Percentiles rank a stretch among this genome's conserved stretches.
These are phyloP conservation scores for Condylura cristata DNA, from an alignment of 2,113 vertebrate species.

Conservation along the genomic window DNA sequence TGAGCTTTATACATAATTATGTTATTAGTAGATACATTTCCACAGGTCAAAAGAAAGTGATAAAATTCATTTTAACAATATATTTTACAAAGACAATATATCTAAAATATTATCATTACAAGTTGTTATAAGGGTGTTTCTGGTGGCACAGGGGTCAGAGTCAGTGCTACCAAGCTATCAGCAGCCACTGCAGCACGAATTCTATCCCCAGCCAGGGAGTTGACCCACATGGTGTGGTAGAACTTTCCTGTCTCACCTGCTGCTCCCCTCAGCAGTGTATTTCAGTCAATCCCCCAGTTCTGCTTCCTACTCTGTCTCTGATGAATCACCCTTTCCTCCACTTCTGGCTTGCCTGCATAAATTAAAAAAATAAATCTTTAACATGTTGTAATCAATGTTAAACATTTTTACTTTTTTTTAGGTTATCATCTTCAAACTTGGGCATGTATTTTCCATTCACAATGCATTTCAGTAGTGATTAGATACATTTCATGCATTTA, in stretches of 20 bases:
- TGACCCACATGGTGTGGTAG: too few relatives aligned
- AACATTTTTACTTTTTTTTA: neutral
- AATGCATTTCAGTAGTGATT: neutral
- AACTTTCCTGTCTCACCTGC: too few relatives aligned
- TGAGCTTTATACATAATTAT: neutral
- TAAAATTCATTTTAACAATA: neutral
- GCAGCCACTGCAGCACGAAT: too few relatives aligned
- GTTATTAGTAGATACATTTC: neutral
- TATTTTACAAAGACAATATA: neutral
- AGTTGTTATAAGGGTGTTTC: neutral
- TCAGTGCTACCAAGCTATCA: too few relatives aligned
- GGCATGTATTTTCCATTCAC: neutral
- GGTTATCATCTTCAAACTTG: neutral
- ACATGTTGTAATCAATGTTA: neutral
- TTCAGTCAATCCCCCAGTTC: too few relatives aligned
- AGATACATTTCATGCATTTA: neutral
- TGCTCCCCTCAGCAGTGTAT: too few relatives aligned
- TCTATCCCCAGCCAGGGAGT: too few relatives aligned
- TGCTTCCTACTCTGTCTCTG: too few relatives aligned
- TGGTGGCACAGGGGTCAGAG: too few relatives aligned
- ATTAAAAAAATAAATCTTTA: too few relatives aligned
- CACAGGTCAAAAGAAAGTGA: neutral
- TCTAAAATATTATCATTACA: slow-evolving; percentile 14
- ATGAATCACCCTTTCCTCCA: too few relatives aligned
- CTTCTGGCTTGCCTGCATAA: too few relatives aligned